Base-by-base conservation (phyloP, 2,113 vertebrate species). In the Dascyllus trimaculatus region DNA sequence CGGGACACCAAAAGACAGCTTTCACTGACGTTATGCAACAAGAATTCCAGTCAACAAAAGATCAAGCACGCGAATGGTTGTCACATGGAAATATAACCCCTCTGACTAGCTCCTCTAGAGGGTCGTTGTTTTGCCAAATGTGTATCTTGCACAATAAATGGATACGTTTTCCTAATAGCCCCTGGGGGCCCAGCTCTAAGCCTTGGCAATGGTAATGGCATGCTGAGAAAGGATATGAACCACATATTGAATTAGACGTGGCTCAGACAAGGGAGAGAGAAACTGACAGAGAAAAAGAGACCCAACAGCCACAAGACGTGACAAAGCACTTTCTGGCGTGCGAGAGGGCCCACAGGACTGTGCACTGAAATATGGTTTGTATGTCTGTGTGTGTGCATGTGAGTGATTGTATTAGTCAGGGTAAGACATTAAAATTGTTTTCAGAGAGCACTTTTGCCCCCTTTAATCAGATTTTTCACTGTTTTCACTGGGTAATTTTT, bases 321-420 rank as follows among this genome's bases (percentile, higher is more conserved):
- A 88, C 89, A 87, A 84, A 92, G 82, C 78, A 60, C 80, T 84
- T 81, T 72, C 73, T 91, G 87, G 87, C 88, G 63, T 88, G 85
- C 87, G 85, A 89, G 82, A 51, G 61, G 71, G 61, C 78, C 75
- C 70, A 52, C 56, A 77, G 80, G 82, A 81, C 74, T 70, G 72
- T 59, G 64, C 11, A 35, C 80, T 87, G 66, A 65, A 85, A 81
- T 82, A 78, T 82, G 78, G 74, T 84, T 81, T 76, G 71, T 74
- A 51, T 73, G 81, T 71, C 43, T 60, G 54, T 56, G 51, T 72
- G 54, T 58, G 52, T 71, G 59, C 43, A 15, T 86, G 57, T 54
- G 57, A 84, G 58, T 62, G 73, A 75, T 68, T 79, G 48, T 54
- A 71, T 80, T 76, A 63, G 32, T 77, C 76, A 73, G 35, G 43